phyloP scores from a whole-genome alignment of 2,113 vertebrate genomes.

The Indri indri region DNA sequence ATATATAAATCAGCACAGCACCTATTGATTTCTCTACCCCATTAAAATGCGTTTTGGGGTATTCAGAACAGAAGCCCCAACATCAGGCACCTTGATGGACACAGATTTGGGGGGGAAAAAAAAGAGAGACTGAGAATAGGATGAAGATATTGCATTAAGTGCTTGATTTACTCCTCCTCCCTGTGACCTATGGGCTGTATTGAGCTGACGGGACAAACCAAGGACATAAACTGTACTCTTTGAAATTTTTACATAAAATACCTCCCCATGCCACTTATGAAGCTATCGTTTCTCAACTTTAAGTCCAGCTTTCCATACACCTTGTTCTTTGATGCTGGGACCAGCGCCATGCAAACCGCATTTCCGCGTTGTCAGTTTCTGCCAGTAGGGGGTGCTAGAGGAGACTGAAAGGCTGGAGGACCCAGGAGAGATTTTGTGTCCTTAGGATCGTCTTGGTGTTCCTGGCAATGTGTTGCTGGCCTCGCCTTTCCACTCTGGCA shows the following conservation, averaged over 20 bases:
- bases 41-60: slow-evolving; percentile 51
- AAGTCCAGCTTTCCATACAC: neutral
- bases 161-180: neutral
- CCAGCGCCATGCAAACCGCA: neutral
- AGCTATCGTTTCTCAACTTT: neutral
- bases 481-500: neutral
- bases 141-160: neutral
- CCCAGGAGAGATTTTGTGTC: fast-evolving
- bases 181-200: neutral
- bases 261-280: neutral
- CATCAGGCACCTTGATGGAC: neutral
- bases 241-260: neutral
- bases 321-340: neutral
- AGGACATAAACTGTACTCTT: neutral
- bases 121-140: neutral
- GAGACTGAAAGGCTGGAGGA: neutral
- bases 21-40: slow-evolving; percentile 35
- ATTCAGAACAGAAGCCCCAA: slow-evolving; percentile 24
- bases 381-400: neutral
- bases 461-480: neutral
- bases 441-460: neutral
- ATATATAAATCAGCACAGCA: neutral
- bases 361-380: neutral
- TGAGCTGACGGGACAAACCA: neutral
- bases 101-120: neutral